Base-by-base conservation (phyloP, 2,888 invertebrate species). In the Euproctis similis region DNA sequence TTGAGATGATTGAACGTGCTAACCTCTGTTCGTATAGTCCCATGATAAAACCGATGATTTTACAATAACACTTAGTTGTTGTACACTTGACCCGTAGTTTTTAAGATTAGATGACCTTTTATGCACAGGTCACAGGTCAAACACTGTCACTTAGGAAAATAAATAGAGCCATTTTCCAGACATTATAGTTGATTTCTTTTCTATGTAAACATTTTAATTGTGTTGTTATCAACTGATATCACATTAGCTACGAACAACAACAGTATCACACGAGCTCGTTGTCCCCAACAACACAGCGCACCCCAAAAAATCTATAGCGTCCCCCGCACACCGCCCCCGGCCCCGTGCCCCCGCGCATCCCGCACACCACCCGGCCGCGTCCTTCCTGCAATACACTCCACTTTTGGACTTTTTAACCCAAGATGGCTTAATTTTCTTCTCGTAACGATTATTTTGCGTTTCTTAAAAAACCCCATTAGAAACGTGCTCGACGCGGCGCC, bases 341-440 rank as follows among this genome's bases (percentile, higher is more conserved):
- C 57, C 57, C 40, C 50, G 38, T 50, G 50, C 56, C 53, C 51
- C 31, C 29, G 27, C 17, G 28, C 39, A 19, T 3, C 19, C 19
- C 5, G 31, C 39, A 19, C 40, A 32, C 36, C 32, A 25, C 38
- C 44, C 22, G 23, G 13, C 14, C 27, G 17, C 42, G 29, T 26
- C 45, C 31, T 36, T 39, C 41, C 52, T 31, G 36, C 40, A n/a
- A n/a, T n/a, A 42, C 60, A 54, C 68, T 60, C 59, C 57, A 60
- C 54, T 70, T 70, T 71, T 69, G 69, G 69, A 73, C 72, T 71
- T 74, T 78, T 78, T 73, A 73, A 70, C 67, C 71, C 70, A 68
- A 78, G 77, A 78, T 74, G 78, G 70, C 78, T 78, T 76, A 74
- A 80, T 80, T 78, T 76, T 66, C 71, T 69, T 62, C 63, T 62